phyloP scores from a whole-genome alignment of 2,797 vertebrate genomes.

The Pampus argenteus region DNA sequence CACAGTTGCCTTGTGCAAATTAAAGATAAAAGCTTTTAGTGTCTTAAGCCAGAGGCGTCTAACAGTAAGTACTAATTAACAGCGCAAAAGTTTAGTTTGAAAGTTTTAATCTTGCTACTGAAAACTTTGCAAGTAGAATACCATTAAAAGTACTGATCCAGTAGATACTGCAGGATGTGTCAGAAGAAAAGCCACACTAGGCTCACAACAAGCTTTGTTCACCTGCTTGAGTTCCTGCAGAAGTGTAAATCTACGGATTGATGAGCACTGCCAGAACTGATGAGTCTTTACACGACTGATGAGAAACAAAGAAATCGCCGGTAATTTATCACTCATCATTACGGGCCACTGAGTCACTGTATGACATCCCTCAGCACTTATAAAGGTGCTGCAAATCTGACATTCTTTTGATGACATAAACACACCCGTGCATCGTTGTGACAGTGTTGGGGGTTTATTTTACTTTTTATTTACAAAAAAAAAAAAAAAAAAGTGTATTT shows the following conservation, averaged over 20 bases:
- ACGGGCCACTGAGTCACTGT: slow-evolving; percentile 39
- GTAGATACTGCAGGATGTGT: slow-evolving; percentile 10
- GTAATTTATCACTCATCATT: slow-evolving; percentile 39
- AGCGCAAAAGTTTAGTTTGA: slow-evolving; percentile 1
- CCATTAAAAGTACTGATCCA: slow-evolving; percentile 1
- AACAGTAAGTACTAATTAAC: slow-evolving; percentile 15
- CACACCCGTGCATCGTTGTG: neutral
- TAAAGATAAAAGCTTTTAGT: slow-evolving; percentile 26
- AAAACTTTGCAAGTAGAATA: slow-evolving; percentile 10
- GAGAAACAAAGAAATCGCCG: slow-evolving; percentile 53
- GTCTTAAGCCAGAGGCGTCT: slow-evolving; percentile 4
- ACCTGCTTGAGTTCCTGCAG: slow-evolving; percentile 36
- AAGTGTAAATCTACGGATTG: slow-evolving; percentile 29
- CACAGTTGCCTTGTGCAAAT: neutral
- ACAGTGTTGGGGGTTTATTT: slow-evolving; percentile 17
- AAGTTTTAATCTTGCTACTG: slow-evolving; percentile 14
- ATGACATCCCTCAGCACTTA: slow-evolving; percentile 35
- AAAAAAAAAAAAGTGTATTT: no score
- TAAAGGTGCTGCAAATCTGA: slow-evolving; percentile 16
- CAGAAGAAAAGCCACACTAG: neutral
- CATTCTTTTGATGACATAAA: slow-evolving; percentile 34
- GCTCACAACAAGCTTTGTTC: neutral
- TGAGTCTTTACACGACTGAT: slow-evolving; percentile 49
- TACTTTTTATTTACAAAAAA: no score
- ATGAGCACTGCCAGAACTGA: slow-evolving; percentile 38